Evolutionary conservation across 2,113 vertebrate genomes (phyloP).

Genomic region (Psittacula cyanocephala): DNA sequence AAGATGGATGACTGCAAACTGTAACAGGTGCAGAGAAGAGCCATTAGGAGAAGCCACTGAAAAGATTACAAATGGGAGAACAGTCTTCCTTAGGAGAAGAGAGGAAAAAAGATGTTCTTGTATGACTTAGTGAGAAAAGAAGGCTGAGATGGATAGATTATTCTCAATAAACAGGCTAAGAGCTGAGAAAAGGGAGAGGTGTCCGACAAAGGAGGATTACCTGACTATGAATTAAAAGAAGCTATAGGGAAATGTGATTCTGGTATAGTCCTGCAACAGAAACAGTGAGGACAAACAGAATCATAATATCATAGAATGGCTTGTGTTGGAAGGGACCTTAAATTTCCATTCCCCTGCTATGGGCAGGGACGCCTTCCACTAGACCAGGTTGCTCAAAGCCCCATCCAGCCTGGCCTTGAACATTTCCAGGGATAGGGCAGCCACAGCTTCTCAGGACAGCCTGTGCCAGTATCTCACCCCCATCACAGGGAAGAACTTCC

Average conservation of each 20-base stretch:
- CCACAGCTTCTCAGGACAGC: neutral
- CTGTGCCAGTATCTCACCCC: neutral
- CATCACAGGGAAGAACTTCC: neutral
- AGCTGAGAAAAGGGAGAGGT: neutral
- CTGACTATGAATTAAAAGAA: neutral
- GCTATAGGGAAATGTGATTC: neutral
- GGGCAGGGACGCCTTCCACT: neutral
- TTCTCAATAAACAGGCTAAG: neutral
- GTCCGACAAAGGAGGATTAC: neutral
- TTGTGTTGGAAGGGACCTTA: neutral
- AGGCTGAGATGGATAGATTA: neutral
- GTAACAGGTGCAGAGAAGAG: neutral
- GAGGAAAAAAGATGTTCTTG: neutral
- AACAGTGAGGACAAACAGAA: neutral
- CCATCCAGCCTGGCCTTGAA: neutral
- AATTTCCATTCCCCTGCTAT: neutral
- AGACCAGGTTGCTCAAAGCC: neutral
- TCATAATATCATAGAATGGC: neutral
- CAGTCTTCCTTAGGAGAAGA: neutral
- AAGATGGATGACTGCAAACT: slow-evolving; percentile 3
- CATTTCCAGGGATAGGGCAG: neutral
- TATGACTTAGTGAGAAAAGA: neutral
- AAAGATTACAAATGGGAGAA: neutral
- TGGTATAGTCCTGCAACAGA: neutral
- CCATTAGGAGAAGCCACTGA: slow-evolving; percentile 7